These are phyloP conservation scores for Acinonyx jubatus DNA, from an alignment of 2,113 vertebrate species.

Conservation along the genomic window DNA sequence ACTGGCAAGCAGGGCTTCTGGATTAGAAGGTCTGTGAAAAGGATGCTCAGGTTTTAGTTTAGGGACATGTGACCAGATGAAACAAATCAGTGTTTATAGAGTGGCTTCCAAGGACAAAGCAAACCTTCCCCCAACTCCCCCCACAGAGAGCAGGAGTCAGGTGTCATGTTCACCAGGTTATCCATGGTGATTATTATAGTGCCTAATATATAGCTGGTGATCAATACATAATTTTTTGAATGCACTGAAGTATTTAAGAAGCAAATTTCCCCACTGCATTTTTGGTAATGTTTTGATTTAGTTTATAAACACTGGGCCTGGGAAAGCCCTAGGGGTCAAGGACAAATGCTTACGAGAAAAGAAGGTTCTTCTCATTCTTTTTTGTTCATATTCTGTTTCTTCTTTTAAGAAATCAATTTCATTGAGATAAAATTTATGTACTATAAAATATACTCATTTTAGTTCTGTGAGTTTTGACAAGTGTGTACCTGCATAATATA, in stretches of 20 bases:
- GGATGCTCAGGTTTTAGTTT: neutral
- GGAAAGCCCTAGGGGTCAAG: neutral
- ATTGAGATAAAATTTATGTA: neutral
- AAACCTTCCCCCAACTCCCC: accelerated
- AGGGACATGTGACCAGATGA: neutral
- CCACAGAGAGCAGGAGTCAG: neutral
- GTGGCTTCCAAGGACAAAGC: neutral
- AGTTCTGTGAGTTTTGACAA: neutral
- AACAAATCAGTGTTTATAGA: neutral
- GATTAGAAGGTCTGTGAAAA: neutral
- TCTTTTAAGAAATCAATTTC: neutral
- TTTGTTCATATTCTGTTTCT: slow-evolving; percentile 20
- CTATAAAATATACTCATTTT: neutral
- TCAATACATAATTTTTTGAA: neutral
- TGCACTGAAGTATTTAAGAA: neutral
- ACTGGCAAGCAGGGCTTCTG: neutral
- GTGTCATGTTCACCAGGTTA: neutral
- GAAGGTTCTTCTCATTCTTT: neutral
- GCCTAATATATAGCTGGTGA: neutral
- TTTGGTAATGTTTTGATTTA: slow-evolving; percentile 8
- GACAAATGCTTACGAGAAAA: neutral
- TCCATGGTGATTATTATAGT: neutral
- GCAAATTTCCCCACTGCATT: neutral
- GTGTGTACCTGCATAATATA: neutral
- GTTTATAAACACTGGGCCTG: neutral